Evolutionary conservation across 2,797 vertebrate species (phyloP), one percentile per base, ranked within the genome.

Genomic region (Falco biarmicus): DNA sequence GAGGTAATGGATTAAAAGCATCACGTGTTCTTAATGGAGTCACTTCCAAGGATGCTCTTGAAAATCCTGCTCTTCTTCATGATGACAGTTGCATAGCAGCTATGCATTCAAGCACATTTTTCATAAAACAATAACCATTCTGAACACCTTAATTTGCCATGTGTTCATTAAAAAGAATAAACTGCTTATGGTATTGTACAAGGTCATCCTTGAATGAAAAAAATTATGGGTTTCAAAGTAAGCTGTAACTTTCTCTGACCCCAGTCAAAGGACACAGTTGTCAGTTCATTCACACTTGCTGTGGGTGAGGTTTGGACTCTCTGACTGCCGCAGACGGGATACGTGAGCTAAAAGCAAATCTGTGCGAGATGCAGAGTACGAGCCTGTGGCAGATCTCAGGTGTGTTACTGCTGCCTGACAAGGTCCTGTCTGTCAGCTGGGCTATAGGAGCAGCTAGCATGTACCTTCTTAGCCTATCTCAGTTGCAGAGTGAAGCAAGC

Each of bases 131-230:
- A 45, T 80, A 74, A 80, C 47, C 15, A 28, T 41, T 71, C 37
- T 61, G 41, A 81, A 60, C 31, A 61, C 57, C 22, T 75, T 63
- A 64, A 64, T 70, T 87, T 83, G 3, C 21, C 15, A 10, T 39
- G 31, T 45, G 39, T 73, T 82, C 86, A 84, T 75, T 84, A 56
- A 92, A 94, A 94, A 53, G n/a, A 78, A 76, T 54, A 86, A 88
- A 70, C 32, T 4, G 3, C 47, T 86, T 90, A 71, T 10, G 56
- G 25, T 51, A 39, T 25, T 87, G 53, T 43, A 31, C 15, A 51
- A 83, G 50, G n/a, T 41, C 20, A n/a, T 65, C 29, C 31, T 56
- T 56, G 61, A 93, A 60, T 34, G 31, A 87, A 91, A 64, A 63
- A 76, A 31, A 41, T 6, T 25, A 53, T 7, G 20, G 5, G 22